phyloP scores from a whole-genome alignment of 2,113 vertebrate species.

The Hiodon alosoides region DNA sequence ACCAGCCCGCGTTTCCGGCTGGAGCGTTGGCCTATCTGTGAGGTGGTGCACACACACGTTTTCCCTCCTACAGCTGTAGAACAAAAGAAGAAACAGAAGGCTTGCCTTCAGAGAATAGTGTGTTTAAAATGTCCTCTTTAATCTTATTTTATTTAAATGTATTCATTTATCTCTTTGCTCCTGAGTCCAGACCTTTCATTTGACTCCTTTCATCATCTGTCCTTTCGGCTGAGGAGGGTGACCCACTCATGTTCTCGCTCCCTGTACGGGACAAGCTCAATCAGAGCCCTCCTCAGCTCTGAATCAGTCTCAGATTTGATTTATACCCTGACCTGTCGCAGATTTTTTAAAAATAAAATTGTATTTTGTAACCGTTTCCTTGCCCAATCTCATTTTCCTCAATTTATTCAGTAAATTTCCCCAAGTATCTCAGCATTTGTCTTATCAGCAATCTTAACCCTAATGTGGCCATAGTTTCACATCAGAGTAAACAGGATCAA shows the following conservation, averaged over 20 bases:
- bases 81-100: not conserved
- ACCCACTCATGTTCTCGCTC: not conserved
- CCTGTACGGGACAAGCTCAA: not conserved
- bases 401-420: not conserved
- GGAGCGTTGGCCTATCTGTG: not conserved
- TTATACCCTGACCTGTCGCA: not conserved
- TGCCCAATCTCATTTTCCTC: not conserved
- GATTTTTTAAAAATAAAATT: not conserved
- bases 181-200: slow-evolving; percentile 11
- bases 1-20: not conserved
- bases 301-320: not conserved
- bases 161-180: slow-evolving; percentile 24
- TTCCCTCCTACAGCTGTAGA: not conserved
- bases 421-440: not conserved
- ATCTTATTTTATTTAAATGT: slow-evolving; percentile 40
- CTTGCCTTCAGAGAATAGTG: slow-evolving; percentile 50
- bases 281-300: not conserved
- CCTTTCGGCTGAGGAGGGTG: not conserved
- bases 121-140: slow-evolving; percentile 37
- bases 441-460: not conserved
- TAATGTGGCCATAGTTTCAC: not conserved
- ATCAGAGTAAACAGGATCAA: not conserved
- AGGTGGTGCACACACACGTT: not conserved
- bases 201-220: not conserved
- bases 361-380: not conserved